phyloP scores from a whole-genome alignment of 2,888 invertebrate species.

The Parnassius orleans region DNA sequence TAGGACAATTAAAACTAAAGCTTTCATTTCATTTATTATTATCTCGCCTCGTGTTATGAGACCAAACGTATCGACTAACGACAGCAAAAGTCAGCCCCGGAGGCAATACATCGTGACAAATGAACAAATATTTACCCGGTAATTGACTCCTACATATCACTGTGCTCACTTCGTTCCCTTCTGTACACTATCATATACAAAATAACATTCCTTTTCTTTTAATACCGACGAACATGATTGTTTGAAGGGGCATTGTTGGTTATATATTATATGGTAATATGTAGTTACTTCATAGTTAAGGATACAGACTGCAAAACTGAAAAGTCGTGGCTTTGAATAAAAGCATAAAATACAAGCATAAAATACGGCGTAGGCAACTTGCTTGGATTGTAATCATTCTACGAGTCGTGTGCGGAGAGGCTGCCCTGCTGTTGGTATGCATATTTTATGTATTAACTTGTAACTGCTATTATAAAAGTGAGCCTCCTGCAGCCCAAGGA shows the following conservation, averaged over 20 bases:
- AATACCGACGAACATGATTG: slow-evolving; percentile 7
- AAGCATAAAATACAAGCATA: too few relatives aligned
- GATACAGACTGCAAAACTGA: too few relatives aligned
- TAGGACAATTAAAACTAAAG: neutral
- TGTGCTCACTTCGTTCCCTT: slow-evolving; percentile 44
- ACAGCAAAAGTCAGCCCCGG: slow-evolving; percentile 44
- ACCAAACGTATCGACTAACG: slow-evolving; percentile 28
- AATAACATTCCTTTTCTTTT: slow-evolving; percentile 16
- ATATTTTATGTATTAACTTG: too few relatives aligned
- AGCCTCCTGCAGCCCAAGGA: too few relatives aligned
- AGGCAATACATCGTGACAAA: slow-evolving; percentile 49
- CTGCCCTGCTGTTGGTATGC: too few relatives aligned
- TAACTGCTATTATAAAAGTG: too few relatives aligned
- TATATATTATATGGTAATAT: too few relatives aligned
- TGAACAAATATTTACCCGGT: slow-evolving; percentile 66
- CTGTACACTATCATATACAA: slow-evolving; percentile 4
- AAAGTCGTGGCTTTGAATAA: too few relatives aligned
- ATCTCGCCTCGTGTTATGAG: slow-evolving; percentile 12
- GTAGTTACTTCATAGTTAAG: too few relatives aligned
- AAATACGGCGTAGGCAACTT: too few relatives aligned
- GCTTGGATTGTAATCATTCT: too few relatives aligned
- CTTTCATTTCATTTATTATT: slow-evolving; percentile 16
- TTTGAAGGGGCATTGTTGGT: neutral
- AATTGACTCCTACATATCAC: slow-evolving; percentile 58
- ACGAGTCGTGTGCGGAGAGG: too few relatives aligned